Base-by-base conservation (phyloP, 2,113 vertebrate genomes). In the Oenanthe oenanthe region DNA sequence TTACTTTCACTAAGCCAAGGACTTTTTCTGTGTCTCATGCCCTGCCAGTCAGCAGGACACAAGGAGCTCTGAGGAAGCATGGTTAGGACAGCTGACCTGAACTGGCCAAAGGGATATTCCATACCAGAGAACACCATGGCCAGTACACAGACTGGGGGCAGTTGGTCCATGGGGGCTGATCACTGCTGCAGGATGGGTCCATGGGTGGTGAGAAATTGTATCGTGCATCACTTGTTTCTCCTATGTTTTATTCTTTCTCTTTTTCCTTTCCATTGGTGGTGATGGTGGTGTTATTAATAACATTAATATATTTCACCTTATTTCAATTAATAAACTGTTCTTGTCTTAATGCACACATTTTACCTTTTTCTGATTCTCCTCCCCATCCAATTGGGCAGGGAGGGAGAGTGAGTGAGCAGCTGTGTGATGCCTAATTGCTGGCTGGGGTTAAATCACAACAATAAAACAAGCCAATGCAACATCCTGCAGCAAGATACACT, bases 21-120 rank as follows among this genome's bases (percentile, higher is more conserved):
- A 17, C 3, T 7, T 67, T 60, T 40, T 34, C 45, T 0, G 0
- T 60, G n/a, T 38, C 28, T 28, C 18, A 17, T 24, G 15, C 22
- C 10, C 15, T 66, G 22, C 22, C 68, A 45, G 32, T 13, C 45
- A 67, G 53, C n/a, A 53, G 29, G 13, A 8, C 60, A 53, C 60
- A 60, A 25, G 45, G 34, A 81, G 6, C 38, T 60, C 45, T 13
- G 38, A 12, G 13, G 17, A 53, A 53, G 29, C 10, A 7, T 4
- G 22, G 28, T 20, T 38, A 60, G 62, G 32, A 32, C 38, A 89
- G 61, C 19, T 53, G 45, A 14, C 19, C 28, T 8, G 2, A 51
- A 17, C 32, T 58, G 18, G 24, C 19, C 61, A 45, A n/a, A 74
- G 38, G 7, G 28, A 38, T 73, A 20, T 19, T 81, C 38, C 6